Conservation (phyloP, 1,140 invertebrate species). For the Euschistus heros region DNA sequence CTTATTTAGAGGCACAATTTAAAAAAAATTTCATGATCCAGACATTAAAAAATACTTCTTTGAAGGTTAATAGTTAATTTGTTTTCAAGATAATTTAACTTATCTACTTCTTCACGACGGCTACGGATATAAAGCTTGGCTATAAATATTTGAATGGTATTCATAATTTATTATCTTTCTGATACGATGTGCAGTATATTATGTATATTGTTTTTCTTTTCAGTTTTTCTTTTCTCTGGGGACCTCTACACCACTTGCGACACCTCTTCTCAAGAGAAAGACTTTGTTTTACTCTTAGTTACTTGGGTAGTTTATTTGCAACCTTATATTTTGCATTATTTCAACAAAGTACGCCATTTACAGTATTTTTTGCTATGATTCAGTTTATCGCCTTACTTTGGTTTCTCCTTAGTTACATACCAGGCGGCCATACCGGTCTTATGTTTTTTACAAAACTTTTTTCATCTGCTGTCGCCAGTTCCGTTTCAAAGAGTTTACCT, state of each 20-base stretch:
- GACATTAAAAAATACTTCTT: too few relatives aligned
- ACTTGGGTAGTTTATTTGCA: constrained; percentile 69
- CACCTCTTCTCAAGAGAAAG: constrained; percentile 73
- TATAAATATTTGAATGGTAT: too few relatives aligned
- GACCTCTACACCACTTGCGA: constrained; percentile 78
- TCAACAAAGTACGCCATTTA: constrained; percentile 76
- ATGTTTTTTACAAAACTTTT: constrained; percentile 86
- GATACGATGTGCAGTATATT: too few relatives aligned
- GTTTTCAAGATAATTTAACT: too few relatives aligned
- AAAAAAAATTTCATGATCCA: too few relatives aligned
- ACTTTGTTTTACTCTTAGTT: constrained; percentile 68
- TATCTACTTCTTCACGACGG: too few relatives aligned
- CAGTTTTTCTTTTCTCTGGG: constrained; percentile 88
- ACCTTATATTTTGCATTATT: constrained; percentile 86
- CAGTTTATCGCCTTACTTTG: constrained; percentile 80
- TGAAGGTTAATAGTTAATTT: too few relatives aligned
- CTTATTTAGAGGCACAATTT: too few relatives aligned
- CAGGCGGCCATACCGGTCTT: constrained; percentile 79
- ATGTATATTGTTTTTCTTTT: constrained; percentile 34
- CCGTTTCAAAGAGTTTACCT: constrained; percentile 60
- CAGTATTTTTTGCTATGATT: constrained; percentile 71
- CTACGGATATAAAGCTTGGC: too few relatives aligned
- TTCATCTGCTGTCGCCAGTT: constrained; percentile 46
- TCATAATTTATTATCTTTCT: too few relatives aligned
- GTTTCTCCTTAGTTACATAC: constrained; percentile 81